phyloP scores from a whole-genome alignment of 1,140 invertebrate genomes.

The honey bee (Apis mellifera) region Amel_HAv3.1 CM009938.2:7889501-7890000 shows the following conservation, averaged over 20 bases:
- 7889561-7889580: constrained; percentile 15
- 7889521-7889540: not conserved
- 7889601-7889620: constrained; percentile 51
- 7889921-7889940: too few species aligned
- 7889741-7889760: constrained; percentile 68
- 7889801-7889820: constrained; percentile 56
- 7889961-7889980: too few species aligned
- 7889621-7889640: constrained; percentile 65
- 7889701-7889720: constrained; percentile 71
- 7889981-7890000: too few species aligned
- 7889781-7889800: constrained; percentile 60
- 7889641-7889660: constrained; percentile 62
- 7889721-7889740: constrained; percentile 68
- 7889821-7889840: not conserved
- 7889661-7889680: constrained; percentile 68
- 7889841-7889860: too few species aligned
- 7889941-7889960: too few species aligned
- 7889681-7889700: constrained; percentile 75
- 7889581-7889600: not conserved
- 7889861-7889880: too few species aligned
- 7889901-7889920: too few species aligned
- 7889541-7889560: constrained; percentile 1
- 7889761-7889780: constrained; percentile 70
- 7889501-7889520: not conserved
- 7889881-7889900: too few species aligned